Evolutionary conservation across 2,888 invertebrate species (phyloP).

Genomic region (Cataglyphis cursor): DNA sequence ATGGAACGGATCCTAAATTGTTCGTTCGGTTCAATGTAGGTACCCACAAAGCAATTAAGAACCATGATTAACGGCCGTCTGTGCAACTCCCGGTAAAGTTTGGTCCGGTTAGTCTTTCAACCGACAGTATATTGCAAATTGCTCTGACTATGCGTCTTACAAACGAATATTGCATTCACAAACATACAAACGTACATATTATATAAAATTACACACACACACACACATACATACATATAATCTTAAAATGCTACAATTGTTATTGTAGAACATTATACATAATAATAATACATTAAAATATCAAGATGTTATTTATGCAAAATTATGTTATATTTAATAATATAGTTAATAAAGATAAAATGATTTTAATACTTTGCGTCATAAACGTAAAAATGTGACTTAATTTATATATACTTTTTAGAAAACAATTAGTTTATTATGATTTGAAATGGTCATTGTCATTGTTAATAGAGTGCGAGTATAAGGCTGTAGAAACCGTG

Average conservation of each 20-base stretch:
- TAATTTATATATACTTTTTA: conserved; percentile 2
- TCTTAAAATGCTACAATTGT: not conserved
- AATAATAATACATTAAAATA: not conserved
- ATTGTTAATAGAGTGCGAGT: conserved; percentile 4
- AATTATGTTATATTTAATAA: not conserved
- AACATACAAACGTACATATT: not conserved
- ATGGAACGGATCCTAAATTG: conserved; percentile 74
- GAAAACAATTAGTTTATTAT: not conserved
- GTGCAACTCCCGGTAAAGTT: conserved; percentile 72
- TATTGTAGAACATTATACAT: not conserved
- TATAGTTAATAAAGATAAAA: not conserved
- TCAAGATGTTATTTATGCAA: not conserved
- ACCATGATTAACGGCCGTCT: conserved; percentile 76
- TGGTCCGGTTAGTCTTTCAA: conserved; percentile 57
- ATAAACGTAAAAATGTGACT: not conserved
- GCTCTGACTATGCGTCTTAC: conserved; percentile 32
- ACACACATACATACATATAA: not conserved
- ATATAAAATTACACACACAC: not conserved
- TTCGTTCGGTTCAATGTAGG: conserved; percentile 73
- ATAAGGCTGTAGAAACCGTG: not conserved
- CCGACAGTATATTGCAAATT: conserved; percentile 51
- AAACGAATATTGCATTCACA: conserved; percentile 42
- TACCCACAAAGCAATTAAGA: conserved; percentile 77
- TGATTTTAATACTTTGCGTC: not conserved
- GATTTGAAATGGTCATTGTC: conserved; percentile 17